These are phyloP conservation scores for Toxotes lorentzi DNA, from an alignment of 2,797 vertebrate genomes.

Conservation along the genomic window DNA sequence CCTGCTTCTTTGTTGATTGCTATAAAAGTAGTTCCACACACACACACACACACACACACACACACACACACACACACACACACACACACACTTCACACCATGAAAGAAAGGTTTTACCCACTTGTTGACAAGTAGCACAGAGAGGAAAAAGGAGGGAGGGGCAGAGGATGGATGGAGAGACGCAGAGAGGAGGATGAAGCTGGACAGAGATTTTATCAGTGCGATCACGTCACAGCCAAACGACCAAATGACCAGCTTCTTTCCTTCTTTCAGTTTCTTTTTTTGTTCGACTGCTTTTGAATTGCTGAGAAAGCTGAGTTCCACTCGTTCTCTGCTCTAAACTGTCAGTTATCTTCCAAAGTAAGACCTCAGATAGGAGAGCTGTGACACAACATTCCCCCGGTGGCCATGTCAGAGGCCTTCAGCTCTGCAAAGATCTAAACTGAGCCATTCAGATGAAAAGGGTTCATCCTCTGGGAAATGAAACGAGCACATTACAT, in stretches of 20 bases:
- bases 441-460: too few species aligned
- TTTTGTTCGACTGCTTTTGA: constrained; percentile 42
- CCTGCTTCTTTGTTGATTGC: constrained; percentile 63
- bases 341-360: constrained; percentile 29
- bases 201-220: constrained; percentile 59
- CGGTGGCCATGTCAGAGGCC: background rate
- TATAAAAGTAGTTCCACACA: constrained; percentile 51
- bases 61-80: constrained; percentile 28
- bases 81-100: constrained; percentile 24
- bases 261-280: constrained; percentile 12
- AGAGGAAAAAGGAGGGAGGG: constrained; percentile 20
- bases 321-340: constrained; percentile 19
- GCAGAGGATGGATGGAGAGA: background rate
- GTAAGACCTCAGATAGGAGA: background rate
- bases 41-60: constrained; percentile 23
- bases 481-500: too few species aligned
- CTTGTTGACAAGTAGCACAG: constrained; percentile 41
- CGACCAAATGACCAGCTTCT: constrained; percentile 30
- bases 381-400: constrained; percentile 1
- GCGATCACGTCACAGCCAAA: constrained; percentile 61
- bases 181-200: constrained; percentile 7
- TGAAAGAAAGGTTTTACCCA: constrained; percentile 41
- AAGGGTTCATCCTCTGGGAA: background rate
- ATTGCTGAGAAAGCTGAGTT: constrained; percentile 44
- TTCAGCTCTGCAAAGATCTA: background rate